These are phyloP conservation scores for Acestrorhynchus altus DNA, from an alignment of 2,797 vertebrate species.

Conservation along the genomic window DNA sequence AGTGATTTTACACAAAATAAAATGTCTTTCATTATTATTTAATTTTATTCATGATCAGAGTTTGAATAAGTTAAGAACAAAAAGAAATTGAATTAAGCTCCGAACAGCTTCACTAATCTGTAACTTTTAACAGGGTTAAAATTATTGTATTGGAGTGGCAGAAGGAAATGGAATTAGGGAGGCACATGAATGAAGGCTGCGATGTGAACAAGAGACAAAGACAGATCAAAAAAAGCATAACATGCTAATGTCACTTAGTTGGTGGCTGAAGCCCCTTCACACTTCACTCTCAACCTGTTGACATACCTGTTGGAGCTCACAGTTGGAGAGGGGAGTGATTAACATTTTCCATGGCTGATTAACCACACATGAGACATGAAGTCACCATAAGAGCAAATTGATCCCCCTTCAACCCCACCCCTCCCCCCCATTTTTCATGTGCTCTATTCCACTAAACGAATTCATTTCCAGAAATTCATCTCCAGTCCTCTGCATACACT, in stretches of 20 bases:
- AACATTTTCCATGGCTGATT: slow-evolving; percentile 10
- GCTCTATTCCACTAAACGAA: background rate
- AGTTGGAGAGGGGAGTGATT: slow-evolving; percentile 14
- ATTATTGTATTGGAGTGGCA: background rate
- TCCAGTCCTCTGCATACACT: background rate
- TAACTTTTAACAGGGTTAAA: background rate
- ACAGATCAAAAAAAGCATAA: background rate
- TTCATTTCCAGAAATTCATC: background rate
- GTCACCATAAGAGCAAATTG: slow-evolving; percentile 30
- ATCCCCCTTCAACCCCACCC: slow-evolving; percentile 1
- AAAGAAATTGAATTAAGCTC: slow-evolving; percentile 9
- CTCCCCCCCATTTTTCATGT: background rate
- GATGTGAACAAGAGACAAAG: background rate
- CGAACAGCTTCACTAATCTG: background rate
- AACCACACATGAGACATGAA: background rate
- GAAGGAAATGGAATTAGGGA: background rate
- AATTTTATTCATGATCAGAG: slow-evolving; percentile 4
- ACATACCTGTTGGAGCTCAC: slow-evolving; percentile 20
- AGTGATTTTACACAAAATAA: slow-evolving; percentile 2
- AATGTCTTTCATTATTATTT: slow-evolving; percentile 27
- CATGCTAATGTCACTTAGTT: background rate
- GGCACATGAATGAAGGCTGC: background rate
- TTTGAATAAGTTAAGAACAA: background rate
- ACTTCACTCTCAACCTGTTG: slow-evolving; percentile 22
- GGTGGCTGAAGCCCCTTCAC: background rate